Evolutionary conservation across 2,888 invertebrate species (phyloP).

Genomic region (Nephrocerus scutellatus): DNA sequence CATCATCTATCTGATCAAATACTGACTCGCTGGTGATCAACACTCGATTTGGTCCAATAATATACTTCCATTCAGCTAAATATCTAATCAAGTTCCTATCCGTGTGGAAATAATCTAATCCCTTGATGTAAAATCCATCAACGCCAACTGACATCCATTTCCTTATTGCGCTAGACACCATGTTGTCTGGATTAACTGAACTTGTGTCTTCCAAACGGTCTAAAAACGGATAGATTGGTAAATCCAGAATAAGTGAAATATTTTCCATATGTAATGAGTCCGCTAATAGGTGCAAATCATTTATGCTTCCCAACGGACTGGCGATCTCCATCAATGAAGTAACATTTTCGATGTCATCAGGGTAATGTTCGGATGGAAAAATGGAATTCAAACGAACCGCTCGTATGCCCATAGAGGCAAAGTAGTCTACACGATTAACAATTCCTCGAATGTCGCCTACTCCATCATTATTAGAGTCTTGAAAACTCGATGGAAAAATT

Average conservation of each 20-base stretch:
- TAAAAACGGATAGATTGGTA: constrained; percentile 58
- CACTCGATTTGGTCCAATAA: constrained; percentile 57
- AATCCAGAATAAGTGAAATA: constrained; percentile 71
- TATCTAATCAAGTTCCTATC: constrained; percentile 55
- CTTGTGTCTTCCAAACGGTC: constrained; percentile 40
- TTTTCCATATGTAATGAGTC: constrained; percentile 58
- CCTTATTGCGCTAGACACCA: constrained; percentile 55
- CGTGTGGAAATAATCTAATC: constrained; percentile 60
- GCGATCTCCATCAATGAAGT: constrained; percentile 61
- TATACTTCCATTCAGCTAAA: constrained; percentile 62
- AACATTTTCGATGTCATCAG: constrained; percentile 66
- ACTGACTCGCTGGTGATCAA: constrained; percentile 60
- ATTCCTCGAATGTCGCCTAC: constrained; percentile 79
- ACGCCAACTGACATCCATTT: constrained; percentile 71
- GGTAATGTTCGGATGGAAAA: constrained; percentile 63
- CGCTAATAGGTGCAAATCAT: constrained; percentile 62
- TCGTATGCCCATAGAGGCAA: constrained; percentile 61
- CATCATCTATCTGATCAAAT: constrained; percentile 48
- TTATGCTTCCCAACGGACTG: constrained; percentile 59
- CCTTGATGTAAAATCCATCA: constrained; percentile 85
- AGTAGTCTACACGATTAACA: constrained; percentile 60
- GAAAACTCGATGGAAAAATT: constrained; percentile 79
- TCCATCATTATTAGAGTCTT: constrained; percentile 70
- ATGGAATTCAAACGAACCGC: constrained; percentile 77
- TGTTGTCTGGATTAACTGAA: too few species aligned